Evolutionary conservation across 2,113 vertebrate genomes (phyloP).

Genomic region (Antigone vipio): DNA sequence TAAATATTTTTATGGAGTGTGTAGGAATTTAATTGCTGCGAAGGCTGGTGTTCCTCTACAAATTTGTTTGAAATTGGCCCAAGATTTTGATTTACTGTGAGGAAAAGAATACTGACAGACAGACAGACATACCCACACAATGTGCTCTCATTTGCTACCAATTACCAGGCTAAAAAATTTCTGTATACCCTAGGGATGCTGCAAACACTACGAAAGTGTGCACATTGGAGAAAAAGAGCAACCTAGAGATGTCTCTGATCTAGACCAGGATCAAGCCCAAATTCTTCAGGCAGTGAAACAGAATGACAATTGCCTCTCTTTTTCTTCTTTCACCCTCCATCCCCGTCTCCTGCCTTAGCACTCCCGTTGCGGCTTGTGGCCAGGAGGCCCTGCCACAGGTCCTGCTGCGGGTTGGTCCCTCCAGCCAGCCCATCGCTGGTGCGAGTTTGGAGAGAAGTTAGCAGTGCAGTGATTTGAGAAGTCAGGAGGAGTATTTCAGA

Average conservation of each 20-base stretch:
- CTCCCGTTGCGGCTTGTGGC: background rate
- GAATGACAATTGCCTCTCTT: background rate
- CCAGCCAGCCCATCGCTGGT: background rate
- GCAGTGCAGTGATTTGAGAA: background rate
- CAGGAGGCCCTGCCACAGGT: background rate
- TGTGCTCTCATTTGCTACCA: background rate
- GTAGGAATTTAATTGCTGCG: constrained; percentile 19
- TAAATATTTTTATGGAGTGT: constrained; percentile 22
- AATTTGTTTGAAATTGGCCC: background rate
- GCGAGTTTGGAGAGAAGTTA: background rate
- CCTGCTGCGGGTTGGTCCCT: background rate
- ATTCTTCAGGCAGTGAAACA: background rate
- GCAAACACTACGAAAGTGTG: background rate
- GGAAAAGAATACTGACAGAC: background rate
- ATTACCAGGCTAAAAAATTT: background rate
- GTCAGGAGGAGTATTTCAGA: background rate
- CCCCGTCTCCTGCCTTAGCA: background rate
- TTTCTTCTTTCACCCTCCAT: background rate
- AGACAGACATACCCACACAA: background rate
- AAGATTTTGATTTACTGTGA: background rate
- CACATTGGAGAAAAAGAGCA: background rate
- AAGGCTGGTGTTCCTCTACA: background rate
- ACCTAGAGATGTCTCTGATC: background rate
- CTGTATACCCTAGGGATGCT: background rate
- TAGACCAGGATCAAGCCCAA: background rate